These are phyloP conservation scores for Chrysochloris asiatica DNA, from an alignment of 2,113 vertebrate genomes.

Conservation along the genomic window DNA sequence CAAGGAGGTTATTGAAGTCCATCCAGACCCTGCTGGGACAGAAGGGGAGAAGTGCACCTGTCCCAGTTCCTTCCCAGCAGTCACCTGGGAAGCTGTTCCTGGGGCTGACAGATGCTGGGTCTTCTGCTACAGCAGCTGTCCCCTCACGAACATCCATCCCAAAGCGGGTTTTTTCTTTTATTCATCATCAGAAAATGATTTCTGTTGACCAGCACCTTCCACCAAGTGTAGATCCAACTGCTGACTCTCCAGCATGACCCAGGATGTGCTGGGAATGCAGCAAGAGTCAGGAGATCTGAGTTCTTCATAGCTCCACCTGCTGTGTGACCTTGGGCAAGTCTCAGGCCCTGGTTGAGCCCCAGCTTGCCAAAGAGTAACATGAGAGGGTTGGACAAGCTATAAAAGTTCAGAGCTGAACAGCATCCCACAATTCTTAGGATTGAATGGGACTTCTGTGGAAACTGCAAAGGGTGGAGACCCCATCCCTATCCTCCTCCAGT, in stretches of 20 bases:
- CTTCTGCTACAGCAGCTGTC: neutral
- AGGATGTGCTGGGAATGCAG: neutral
- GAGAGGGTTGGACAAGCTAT: accelerated
- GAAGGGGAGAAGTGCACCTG: neutral
- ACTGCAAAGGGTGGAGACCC: neutral
- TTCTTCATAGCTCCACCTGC: neutral
- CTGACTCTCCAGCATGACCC: neutral
- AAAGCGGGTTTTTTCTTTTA: neutral
- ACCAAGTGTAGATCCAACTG: neutral
- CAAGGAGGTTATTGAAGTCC: too few relatives aligned
- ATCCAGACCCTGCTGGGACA: neutral
- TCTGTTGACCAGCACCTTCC: neutral
- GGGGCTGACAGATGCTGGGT: neutral
- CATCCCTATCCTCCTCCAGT: neutral
- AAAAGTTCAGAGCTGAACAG: neutral
- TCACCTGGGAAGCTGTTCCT: neutral
- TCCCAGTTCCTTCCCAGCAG: neutral
- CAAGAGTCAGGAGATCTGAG: neutral
- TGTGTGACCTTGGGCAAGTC: neutral
- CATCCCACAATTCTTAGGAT: neutral
- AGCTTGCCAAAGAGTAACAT: neutral
- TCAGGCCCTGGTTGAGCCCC: neutral
- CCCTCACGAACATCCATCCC: neutral
- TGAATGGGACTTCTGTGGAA: neutral
- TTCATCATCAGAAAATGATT: slow-evolving; percentile 6